Conservation (phyloP, 2,888 invertebrate genomes). For the Alcis repandata region DNA sequence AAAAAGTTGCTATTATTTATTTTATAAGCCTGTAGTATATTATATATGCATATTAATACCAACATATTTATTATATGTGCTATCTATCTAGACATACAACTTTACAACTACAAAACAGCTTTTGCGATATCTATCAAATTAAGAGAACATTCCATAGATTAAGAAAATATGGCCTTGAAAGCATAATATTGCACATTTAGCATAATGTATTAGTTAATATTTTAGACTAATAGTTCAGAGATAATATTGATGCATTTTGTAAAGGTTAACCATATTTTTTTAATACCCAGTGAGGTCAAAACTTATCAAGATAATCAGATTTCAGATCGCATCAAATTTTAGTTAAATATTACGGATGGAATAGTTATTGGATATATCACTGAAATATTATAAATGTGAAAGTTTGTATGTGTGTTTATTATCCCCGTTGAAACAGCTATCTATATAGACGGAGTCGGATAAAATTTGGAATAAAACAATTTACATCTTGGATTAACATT, state of each 20-base stretch:
- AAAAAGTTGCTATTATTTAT: too few relatives aligned
- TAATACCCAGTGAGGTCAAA: background rate
- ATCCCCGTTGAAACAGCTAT: too few relatives aligned
- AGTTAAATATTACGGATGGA: too few relatives aligned
- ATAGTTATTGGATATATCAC: too few relatives aligned
- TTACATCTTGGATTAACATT: too few relatives aligned
- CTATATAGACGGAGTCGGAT: too few relatives aligned
- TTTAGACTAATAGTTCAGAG: constrained; percentile 3
- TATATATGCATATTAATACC: too few relatives aligned
- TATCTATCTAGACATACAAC: background rate
- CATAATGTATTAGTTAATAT: constrained; percentile 9
- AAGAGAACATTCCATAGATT: constrained; percentile 5
- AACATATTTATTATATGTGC: background rate
- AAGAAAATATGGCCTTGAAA: background rate
- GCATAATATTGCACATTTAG: constrained; percentile 9
- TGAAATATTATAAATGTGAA: too few relatives aligned
- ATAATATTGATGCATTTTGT: constrained; percentile 10
- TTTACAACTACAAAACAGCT: background rate
- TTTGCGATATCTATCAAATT: background rate
- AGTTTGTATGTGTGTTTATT: too few relatives aligned
- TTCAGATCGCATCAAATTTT: background rate
- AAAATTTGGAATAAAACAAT: too few relatives aligned
- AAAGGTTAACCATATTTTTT: background rate
- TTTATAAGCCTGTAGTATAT: too few relatives aligned
- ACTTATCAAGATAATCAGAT: background rate